Evolutionary conservation across 2,113 vertebrate genomes (phyloP).

Genomic region (Cyanistes caeruleus): DNA sequence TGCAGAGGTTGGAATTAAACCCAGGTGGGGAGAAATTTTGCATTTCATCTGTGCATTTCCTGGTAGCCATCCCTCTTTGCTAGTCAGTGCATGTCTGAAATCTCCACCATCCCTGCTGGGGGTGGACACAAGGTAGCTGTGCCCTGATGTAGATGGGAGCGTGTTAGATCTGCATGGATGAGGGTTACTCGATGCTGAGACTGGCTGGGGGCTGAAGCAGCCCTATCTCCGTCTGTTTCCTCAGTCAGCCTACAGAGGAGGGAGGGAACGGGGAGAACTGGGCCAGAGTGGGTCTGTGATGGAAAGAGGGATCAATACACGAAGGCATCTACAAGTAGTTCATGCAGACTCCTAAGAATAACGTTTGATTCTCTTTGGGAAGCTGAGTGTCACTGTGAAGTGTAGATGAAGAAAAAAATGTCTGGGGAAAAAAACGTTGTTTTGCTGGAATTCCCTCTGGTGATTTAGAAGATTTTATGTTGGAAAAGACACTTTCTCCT

Average conservation of each 20-base stretch:
- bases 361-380: neutral
- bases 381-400: neutral
- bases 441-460: neutral
- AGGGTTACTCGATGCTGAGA: neutral
- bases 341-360: neutral
- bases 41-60: neutral
- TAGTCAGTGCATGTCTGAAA: neutral
- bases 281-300: rapidly evolving
- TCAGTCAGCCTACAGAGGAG: neutral
- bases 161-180: neutral
- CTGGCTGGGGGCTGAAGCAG: neutral
- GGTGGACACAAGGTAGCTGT: neutral
- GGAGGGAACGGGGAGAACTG: neutral
- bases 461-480: neutral
- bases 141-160: neutral
- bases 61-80: neutral
- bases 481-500: neutral
- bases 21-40: neutral
- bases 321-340: neutral
- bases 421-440: neutral
- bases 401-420: neutral
- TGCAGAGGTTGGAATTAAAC: neutral
- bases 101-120: neutral
- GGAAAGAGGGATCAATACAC: neutral
- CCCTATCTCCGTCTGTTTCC: neutral